These are phyloP conservation scores for Xylota segnis DNA, from an alignment of 2,888 invertebrate species.

Conservation along the genomic window DNA sequence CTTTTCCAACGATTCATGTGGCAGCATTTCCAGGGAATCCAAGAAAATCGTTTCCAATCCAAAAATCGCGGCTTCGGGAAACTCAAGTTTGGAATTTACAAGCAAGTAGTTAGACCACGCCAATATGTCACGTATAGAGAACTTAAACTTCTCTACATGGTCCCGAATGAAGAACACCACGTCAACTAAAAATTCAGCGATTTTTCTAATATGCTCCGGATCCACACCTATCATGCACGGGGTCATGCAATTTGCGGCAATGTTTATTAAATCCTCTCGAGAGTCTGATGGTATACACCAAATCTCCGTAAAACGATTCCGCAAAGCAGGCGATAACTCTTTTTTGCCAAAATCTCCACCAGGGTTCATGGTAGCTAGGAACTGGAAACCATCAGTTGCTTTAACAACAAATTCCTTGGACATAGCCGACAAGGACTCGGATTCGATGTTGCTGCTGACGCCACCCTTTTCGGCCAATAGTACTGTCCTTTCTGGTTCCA, in stretches of 20 bases:
- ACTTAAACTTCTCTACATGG: conserved; percentile 91
- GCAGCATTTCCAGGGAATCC: conserved; percentile 94
- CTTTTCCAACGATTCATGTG: conserved; percentile 87
- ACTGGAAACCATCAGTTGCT: conserved; percentile 92
- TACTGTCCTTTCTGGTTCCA: conserved; percentile 96
- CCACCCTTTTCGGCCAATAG: conserved; percentile 96
- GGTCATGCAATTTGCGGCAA: conserved; percentile 92
- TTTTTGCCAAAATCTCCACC: conserved; percentile 99
- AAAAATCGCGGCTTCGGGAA: conserved; percentile 91
- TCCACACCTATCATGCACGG: conserved; percentile 85
- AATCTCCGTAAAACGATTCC: conserved; percentile 99
- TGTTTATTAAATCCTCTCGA: conserved; percentile 90
- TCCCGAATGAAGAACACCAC: conserved; percentile 92
- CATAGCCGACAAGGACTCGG: conserved; percentile 77
- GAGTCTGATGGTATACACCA: conserved; percentile 95
- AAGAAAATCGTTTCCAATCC: conserved; percentile 96
- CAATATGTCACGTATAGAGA: conserved; percentile 96
- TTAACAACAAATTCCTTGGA: conserved; percentile 86
- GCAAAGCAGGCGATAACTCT: conserved; percentile 97
- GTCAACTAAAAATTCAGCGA: conserved; percentile 90
- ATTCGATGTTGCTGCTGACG: conserved; percentile 85
- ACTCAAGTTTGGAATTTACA: conserved; percentile 79
- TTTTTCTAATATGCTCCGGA: conserved; percentile 81
- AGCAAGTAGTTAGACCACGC: conserved; percentile 96
- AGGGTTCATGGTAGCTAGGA: conserved; percentile 99